Conservation (phyloP, 1,140 invertebrate genomes). For the fruit fly (Drosophila melanogaster) region Release_6_plus_ISO1_MT NT_033777.3:15126001-15126500, state of each 20-base stretch:
- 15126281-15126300: conserved; percentile 29
- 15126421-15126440: background rate
- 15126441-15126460: background rate
- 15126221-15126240: conserved; percentile 42
- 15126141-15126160: conserved; percentile 4
- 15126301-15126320: conserved; percentile 3
- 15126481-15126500: background rate
- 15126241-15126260: conserved; percentile 20
- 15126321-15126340: background rate
- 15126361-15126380: too few species aligned
- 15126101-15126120: background rate
- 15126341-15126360: too few species aligned
- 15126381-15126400: background rate
- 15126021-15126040: conserved; percentile 52
- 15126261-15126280: conserved; percentile 1
- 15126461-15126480: too few species aligned
- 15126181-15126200: conserved; percentile 26
- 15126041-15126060: conserved; percentile 46
- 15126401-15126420: background rate
- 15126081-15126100: conserved; percentile 2
- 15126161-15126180: conserved; percentile 54
- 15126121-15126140: conserved; percentile 17
- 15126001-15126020: conserved; percentile 53
- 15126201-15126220: conserved; percentile 40
- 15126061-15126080: conserved; percentile 12